These are phyloP conservation scores for Stylophora pistillata DNA, from an alignment of 64 coral and sea anemone genomes.

Conservation along the genomic window DNA sequence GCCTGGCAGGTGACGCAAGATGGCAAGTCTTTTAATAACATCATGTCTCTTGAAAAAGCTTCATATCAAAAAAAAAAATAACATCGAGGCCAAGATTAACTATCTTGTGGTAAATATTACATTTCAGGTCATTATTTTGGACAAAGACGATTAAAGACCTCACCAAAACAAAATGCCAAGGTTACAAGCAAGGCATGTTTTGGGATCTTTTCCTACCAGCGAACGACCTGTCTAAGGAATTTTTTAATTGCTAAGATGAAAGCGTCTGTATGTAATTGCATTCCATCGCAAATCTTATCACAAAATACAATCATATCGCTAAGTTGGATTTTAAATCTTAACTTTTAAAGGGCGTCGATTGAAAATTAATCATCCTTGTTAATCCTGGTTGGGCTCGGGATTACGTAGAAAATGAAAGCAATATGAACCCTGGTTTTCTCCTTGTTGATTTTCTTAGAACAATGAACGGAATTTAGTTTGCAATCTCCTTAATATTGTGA, in stretches of 20 bases:
- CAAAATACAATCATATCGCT: neutral
- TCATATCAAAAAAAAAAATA: neutral
- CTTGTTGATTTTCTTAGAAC: slow-evolving; percentile 25
- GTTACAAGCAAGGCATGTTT: neutral
- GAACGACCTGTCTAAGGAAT: slow-evolving; percentile 18
- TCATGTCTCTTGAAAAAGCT: slow-evolving; percentile 5
- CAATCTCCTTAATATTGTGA: slow-evolving; percentile 37
- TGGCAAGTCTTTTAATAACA: neutral
- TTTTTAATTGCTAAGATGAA: slow-evolving; percentile 39
- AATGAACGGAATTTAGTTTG: slow-evolving; percentile 39
- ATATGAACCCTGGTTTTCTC: neutral
- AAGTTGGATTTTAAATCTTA: neutral
- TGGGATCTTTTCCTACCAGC: neutral
- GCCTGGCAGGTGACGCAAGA: slow-evolving; percentile 14
- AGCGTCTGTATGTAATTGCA: neutral
- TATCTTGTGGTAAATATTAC: neutral
- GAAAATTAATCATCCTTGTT: neutral
- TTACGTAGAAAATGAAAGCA: neutral
- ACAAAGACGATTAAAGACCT: neutral
- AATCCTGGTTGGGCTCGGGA: neutral
- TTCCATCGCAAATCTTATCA: neutral
- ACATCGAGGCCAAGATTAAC: slow-evolving; percentile 13
- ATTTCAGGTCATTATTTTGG: neutral
- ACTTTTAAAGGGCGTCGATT: neutral
- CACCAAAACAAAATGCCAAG: neutral